Percentiles rank a stretch among this genome's conserved stretches.
phyloP scores from a whole-genome alignment of 1,140 invertebrate genomes.

The Teleogryllus occipitalis region DNA sequence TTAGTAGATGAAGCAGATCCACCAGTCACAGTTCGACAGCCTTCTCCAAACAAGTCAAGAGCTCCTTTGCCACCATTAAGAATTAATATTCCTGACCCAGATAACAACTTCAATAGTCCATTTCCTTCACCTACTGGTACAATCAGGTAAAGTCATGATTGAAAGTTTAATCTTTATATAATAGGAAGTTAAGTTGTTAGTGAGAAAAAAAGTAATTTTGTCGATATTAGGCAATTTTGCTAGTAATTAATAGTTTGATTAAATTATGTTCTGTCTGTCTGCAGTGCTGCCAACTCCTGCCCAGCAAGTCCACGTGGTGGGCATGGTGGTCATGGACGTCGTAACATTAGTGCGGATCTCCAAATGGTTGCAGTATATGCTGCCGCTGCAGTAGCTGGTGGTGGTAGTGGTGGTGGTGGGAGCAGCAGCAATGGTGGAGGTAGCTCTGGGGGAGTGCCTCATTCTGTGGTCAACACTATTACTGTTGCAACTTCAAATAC shows the following conservation, averaged over 20 bases:
- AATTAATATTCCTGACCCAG: conserved; percentile 82
- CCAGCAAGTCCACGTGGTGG: conserved; percentile 83
- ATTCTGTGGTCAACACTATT: conserved; percentile 29
- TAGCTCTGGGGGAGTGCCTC: conserved; percentile 28
- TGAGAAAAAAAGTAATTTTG: neutral
- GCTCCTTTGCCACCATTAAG: conserved; percentile 60
- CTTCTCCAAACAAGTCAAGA: conserved; percentile 38
- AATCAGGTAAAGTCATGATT: conserved; percentile 45
- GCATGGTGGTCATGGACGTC: conserved; percentile 43
- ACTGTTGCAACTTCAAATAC: conserved; percentile 28
- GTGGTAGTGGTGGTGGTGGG: conserved; percentile 31
- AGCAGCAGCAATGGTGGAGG: conserved; percentile 28
- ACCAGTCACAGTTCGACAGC: conserved; percentile 33
- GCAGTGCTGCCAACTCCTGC: conserved; percentile 87
- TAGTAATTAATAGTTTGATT: conserved; percentile 7
- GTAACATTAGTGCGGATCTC: conserved; percentile 58
- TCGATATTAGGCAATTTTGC: conserved; percentile 19
- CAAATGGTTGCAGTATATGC: conserved; percentile 63
- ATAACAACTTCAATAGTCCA: conserved; percentile 62
- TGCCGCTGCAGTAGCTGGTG: conserved; percentile 46
- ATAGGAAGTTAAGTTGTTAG: neutral
- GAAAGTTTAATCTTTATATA: neutral
- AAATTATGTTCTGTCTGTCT: conserved; percentile 15
- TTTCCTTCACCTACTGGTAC: conserved; percentile 85
- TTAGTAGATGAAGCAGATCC: conserved; percentile 63